These are phyloP conservation scores for Eupithecia insigniata DNA, from an alignment of 2,888 invertebrate species.

Conservation along the genomic window DNA sequence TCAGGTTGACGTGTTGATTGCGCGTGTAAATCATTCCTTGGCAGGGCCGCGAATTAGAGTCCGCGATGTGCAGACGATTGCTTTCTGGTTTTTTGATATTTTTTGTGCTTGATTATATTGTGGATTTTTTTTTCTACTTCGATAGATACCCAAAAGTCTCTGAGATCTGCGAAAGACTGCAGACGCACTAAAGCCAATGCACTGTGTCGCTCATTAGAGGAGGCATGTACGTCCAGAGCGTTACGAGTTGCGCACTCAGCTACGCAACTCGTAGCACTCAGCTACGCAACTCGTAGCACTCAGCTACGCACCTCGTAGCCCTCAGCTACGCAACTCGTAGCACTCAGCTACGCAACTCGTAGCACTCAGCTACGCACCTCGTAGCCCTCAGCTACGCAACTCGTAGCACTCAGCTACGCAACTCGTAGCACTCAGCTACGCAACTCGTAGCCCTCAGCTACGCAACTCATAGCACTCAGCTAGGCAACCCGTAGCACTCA, in stretches of 20 bases:
- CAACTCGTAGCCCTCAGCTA: neutral
- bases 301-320: neutral
- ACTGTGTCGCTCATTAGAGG: too few relatives aligned
- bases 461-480: neutral
- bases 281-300: neutral
- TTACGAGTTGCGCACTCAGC: too few relatives aligned
- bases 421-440: neutral
- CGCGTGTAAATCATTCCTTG: conserved; percentile 59
- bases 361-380: neutral
- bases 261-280: neutral
- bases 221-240: too few relatives aligned
- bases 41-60: conserved; percentile 54
- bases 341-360: neutral
- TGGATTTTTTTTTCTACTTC: neutral
- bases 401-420: neutral
- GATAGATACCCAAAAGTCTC: too few relatives aligned
- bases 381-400: too few relatives aligned
- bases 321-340: neutral
- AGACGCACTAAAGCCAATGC: too few relatives aligned
- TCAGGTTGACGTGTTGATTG: conserved; percentile 58
- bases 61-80: conserved; percentile 48
- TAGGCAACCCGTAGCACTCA: too few relatives aligned
- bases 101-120: neutral
- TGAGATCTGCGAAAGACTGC: too few relatives aligned
- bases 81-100: conserved; percentile 34